Conservation (phyloP, 2,888 invertebrate genomes). For the Hybos culiciformis region DNA sequence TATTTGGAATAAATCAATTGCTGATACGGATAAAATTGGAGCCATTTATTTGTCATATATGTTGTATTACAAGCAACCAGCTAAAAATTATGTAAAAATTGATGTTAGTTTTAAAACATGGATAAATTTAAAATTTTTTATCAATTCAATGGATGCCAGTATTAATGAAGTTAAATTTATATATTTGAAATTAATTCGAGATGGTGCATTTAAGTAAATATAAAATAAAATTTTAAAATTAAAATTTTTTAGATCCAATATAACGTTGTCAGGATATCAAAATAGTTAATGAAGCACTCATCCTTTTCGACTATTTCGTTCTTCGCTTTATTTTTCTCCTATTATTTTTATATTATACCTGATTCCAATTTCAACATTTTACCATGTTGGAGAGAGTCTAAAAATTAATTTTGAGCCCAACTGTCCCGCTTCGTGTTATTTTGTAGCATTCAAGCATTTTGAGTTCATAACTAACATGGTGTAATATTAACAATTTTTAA, state of each 20-base stretch:
- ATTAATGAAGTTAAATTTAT: constrained; percentile 10
- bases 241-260: not conserved
- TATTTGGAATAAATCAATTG: constrained; percentile 3
- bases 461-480: too few species aligned
- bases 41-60: constrained; percentile 13
- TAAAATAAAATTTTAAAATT: not conserved
- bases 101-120: constrained; percentile 10
- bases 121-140: constrained; percentile 8
- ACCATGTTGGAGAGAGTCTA: too few species aligned
- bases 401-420: too few species aligned
- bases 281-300: too few species aligned
- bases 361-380: not conserved
- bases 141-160: constrained; percentile 5
- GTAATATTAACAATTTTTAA: too few species aligned
- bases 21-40: constrained; percentile 7
- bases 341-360: not conserved
- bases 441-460: too few species aligned
- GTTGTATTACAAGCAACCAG: constrained; percentile 15
- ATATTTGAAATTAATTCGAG: constrained; percentile 12
- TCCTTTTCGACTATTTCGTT: too few species aligned
- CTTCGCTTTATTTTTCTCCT: too few species aligned
- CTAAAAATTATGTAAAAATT: constrained; percentile 12
- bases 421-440: too few species aligned
- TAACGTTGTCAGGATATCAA: not conserved
- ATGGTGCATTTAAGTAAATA: constrained; percentile 11